phyloP scores from a whole-genome alignment of 2,888 invertebrate species.

The Tuberolachnus salignus region DNA sequence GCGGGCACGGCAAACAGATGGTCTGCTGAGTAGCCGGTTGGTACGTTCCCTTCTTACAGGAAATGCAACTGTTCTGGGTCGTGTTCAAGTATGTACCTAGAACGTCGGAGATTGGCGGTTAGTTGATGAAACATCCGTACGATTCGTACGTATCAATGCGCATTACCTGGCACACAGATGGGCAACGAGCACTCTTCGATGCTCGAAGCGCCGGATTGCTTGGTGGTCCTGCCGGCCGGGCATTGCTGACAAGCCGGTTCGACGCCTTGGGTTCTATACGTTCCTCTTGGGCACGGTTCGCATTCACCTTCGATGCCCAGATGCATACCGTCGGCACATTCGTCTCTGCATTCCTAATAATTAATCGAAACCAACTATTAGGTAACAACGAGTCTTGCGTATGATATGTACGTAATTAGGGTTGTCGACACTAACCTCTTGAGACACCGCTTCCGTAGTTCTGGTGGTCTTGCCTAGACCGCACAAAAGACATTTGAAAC shows the following conservation, averaged over 20 bases:
- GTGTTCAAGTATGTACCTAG: constrained; percentile 83
- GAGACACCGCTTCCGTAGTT: constrained; percentile 85
- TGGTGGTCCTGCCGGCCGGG: constrained; percentile 88
- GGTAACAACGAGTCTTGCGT: neutral
- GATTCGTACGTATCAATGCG: neutral
- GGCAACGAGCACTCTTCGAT: constrained; percentile 92
- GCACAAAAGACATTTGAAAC: constrained; percentile 86
- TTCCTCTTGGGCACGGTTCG: constrained; percentile 88
- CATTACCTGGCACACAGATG: constrained; percentile 75
- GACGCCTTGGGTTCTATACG: constrained; percentile 82
- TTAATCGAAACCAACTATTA: neutral
- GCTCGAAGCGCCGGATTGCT: constrained; percentile 79
- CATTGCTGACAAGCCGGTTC: constrained; percentile 88
- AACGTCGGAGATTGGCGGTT: neutral
- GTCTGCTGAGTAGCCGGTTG: constrained; percentile 89
- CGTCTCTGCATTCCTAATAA: constrained; percentile 79
- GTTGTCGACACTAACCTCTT: constrained; percentile 63
- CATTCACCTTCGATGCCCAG: constrained; percentile 86
- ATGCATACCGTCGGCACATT: constrained; percentile 85
- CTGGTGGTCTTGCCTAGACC: constrained; percentile 91
- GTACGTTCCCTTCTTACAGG: constrained; percentile 88
- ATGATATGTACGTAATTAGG: neutral
- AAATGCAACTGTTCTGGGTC: constrained; percentile 82
- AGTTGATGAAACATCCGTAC: neutral
- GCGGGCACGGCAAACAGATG: constrained; percentile 83